Evolutionary conservation across 2,113 vertebrate species (phyloP), one percentile per base, ranked within the genome.

Genomic region (Mustela nigripes): DNA sequence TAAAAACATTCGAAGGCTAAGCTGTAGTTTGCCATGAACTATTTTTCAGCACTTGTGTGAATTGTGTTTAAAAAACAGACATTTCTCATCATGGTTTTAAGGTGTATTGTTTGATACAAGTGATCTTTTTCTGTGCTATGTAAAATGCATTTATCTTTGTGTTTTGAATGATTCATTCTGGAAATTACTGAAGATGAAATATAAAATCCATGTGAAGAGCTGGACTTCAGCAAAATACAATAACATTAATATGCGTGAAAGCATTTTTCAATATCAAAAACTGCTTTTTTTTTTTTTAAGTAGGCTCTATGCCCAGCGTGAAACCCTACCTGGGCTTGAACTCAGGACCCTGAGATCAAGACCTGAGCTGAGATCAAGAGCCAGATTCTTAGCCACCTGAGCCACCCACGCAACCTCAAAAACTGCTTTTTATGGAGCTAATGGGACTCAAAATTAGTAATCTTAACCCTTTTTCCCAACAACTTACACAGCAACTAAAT

Each of bases 141-240:
- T 94, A 84, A 95, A 76, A 95, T 89, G 15, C 85, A 63, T 80
- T 92, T 50, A 50, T 90, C 62, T 69, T 79, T 81, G 18, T 78
- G 28, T 45, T 93, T 82, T 97, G 60, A 86, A 91, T 86, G 16
- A 80, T 63, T 93, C 83, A 4, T 88, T 81, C 60, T 62, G 65
- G 76, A 92, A 84, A 74, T 89, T 60, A 86, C 15, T 80, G 62
- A 73, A 93, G 48, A 28, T 65, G 39, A 84, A 97, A 89, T 79
- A 26, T 56, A 71, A 78, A 63, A 71, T 88, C 18, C 69, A 65
- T 39, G 33, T 96, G 89, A 97, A 89, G 73, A 31, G 39, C 21
- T 58, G 33, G 21, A 80, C 39, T 31, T 79, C 63, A 65, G 45
- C 36, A 85, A 92, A 91, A 85, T 53, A 45, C 15, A 71, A 7